Base-by-base conservation (phyloP, 2,888 invertebrate species). In the Eubasilissa splendida region DNA sequence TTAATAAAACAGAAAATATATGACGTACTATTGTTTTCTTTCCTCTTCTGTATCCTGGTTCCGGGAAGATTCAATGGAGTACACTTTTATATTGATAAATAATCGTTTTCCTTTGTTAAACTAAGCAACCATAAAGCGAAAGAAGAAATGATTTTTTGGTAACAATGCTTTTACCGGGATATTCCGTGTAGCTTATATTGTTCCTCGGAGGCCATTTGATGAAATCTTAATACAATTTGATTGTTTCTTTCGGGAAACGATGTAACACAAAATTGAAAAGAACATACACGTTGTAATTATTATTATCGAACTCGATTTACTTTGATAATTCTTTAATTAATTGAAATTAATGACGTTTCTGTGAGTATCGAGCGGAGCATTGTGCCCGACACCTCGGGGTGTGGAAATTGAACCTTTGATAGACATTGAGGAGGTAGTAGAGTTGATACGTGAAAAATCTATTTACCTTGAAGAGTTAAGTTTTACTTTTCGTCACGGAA, bases 401-500 rank as follows among this genome's bases (percentile, higher is more conserved):
- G 12, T 31, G 31, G 33, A 63, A 63, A 33, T 5, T 11, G 11
- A 63, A 63, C 42, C 63, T 42, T 42, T 63, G 63, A 63, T 63
- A 63, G 10, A 63, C 11, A 63, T 63, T 33, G 63, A 42, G 31
- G 8, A 56, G 71, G 71, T 31, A 53, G 22, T 71, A 76, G 79
- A 81, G 79, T 79, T 76, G 78, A 81, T 81, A 81, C 76, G 81
- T 73, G 71, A 52, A 76, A 76, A 79, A 76, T 81, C 81, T 74
- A 81, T 81, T 79, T 81, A 80, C 76, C 70, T 79, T 52, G 73
- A 76, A 66, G 14, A 77, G 80, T 77, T 80, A 81, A 79, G 79
- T 79, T 81, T 83, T 83, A 83, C 81, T 79, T 83, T 80, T 77
- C 70, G 74, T 78, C 81, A 77, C 42, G 75, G 82, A 76, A 76